Evolutionary conservation across 2,888 invertebrate genomes (phyloP).

Genomic region (Drosophila mayaguana): DNA sequence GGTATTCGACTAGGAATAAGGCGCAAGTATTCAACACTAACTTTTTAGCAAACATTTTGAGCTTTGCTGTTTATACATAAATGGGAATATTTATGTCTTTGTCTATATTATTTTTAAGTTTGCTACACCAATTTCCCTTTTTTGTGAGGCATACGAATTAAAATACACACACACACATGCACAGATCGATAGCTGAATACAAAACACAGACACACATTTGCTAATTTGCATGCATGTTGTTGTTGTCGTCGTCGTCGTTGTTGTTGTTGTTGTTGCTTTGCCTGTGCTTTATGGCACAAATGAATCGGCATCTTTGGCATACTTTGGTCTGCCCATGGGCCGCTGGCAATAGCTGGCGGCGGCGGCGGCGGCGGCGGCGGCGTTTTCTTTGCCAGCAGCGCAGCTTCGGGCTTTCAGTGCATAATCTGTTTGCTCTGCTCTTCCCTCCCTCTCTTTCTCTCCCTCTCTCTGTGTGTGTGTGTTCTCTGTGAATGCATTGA

Average conservation of each 20-base stretch:
- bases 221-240: slow-evolving; percentile 10
- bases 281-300: slow-evolving; percentile 68
- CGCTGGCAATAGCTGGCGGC: slow-evolving; percentile 30
- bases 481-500: slow-evolving; percentile 66
- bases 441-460: slow-evolving; percentile 1
- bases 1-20: too few species aligned
- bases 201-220: slow-evolving; percentile 5
- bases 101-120: too few species aligned
- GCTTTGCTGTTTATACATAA: too few species aligned
- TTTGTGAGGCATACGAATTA: slow-evolving; percentile 42
- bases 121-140: too few species aligned
- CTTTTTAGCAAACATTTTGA: too few species aligned
- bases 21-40: too few species aligned
- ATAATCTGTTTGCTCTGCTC: slow-evolving; percentile 37
- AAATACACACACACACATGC: slow-evolving; percentile 32
- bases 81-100: too few species aligned
- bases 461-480: not conserved
- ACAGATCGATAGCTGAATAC: slow-evolving; percentile 57
- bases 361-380: not conserved
- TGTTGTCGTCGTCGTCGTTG: slow-evolving; percentile 24
- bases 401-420: slow-evolving; percentile 22
- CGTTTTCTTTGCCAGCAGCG: slow-evolving; percentile 22
- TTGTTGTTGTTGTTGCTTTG: slow-evolving; percentile 16
- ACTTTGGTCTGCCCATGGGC: slow-evolving; percentile 37
- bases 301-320: slow-evolving; percentile 75